Evolutionary conservation across 2,888 invertebrate genomes (phyloP).

Genomic region (Ganaspis brasiliensis): DNA sequence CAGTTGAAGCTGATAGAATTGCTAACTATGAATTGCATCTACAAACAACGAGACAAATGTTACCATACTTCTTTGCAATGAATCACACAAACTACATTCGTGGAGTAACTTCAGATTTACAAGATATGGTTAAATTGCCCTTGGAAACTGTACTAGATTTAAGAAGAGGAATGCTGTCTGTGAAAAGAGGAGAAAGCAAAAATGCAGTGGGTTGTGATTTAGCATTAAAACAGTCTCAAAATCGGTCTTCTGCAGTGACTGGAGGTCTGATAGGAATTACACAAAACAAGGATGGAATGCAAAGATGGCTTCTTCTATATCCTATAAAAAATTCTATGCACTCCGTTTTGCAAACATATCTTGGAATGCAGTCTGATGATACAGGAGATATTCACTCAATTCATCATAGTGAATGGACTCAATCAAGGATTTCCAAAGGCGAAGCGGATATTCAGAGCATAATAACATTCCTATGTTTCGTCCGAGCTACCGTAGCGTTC

Average conservation of each 20-base stretch:
- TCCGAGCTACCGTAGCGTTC: too few relatives aligned
- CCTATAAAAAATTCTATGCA: slow-evolving; percentile 59
- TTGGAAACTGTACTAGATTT: slow-evolving; percentile 57
- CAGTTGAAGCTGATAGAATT: slow-evolving; percentile 53
- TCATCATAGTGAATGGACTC: not conserved
- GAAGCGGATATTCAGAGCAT: not conserved
- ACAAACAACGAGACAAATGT: slow-evolving; percentile 57
- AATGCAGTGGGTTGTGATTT: slow-evolving; percentile 66
- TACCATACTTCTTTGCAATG: slow-evolving; percentile 59
- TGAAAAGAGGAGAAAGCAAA: slow-evolving; percentile 61
- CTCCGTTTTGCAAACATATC: too few relatives aligned
- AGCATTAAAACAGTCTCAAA: slow-evolving; percentile 68
- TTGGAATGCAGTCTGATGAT: too few relatives aligned
- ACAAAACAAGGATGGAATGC: slow-evolving; percentile 66
- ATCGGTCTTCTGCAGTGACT: slow-evolving; percentile 68
- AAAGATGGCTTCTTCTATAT: slow-evolving; percentile 56
- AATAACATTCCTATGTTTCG: too few relatives aligned
- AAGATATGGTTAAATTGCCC: slow-evolving; percentile 61
- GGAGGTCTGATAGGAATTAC: slow-evolving; percentile 64
- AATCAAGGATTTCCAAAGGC: not conserved
- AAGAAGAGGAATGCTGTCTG: slow-evolving; percentile 62
- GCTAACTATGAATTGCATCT: slow-evolving; percentile 60
- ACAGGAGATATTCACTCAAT: too few relatives aligned
- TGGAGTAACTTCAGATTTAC: slow-evolving; percentile 54
- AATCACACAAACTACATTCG: slow-evolving; percentile 60